These are phyloP conservation scores for Echinometra lucunter DNA, from an alignment of 53 echinoderm and acorn worm genomes.

Conservation along the genomic window DNA sequence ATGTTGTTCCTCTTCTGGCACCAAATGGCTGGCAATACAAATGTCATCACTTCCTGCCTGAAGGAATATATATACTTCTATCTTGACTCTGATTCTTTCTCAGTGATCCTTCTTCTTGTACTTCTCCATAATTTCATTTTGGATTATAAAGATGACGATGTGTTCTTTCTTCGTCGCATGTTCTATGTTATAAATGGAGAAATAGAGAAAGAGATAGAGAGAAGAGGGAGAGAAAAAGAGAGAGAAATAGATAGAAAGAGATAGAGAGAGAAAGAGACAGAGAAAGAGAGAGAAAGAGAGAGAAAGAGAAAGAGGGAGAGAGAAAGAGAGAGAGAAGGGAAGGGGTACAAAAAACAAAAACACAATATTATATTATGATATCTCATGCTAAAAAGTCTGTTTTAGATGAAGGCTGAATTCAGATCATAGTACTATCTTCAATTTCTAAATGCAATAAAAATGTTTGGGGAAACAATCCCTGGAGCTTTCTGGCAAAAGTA, in stretches of 20 bases:
- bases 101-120: neutral
- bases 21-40: neutral
- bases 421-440: no score
- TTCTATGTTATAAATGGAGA: neutral
- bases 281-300: conserved; percentile 34
- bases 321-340: neutral
- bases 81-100: neutral
- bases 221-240: neutral
- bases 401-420: no score
- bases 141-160: neutral
- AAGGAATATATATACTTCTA: neutral
- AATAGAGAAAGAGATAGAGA: conserved; percentile 13
- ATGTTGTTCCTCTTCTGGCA: neutral
- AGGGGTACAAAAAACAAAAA: no score
- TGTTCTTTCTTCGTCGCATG: neutral
- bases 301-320: neutral
- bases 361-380: no score
- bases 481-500: no score
- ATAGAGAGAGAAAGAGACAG: neutral
- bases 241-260: neutral
- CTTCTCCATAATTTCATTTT: neutral
- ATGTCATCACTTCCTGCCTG: neutral
- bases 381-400: no score
- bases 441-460: no score
- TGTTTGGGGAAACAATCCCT: no score